Percentiles rank a stretch among this genome's conserved stretches.
phyloP scores from a whole-genome alignment of 2,113 vertebrate genomes.

The Chamaea fasciata region DNA sequence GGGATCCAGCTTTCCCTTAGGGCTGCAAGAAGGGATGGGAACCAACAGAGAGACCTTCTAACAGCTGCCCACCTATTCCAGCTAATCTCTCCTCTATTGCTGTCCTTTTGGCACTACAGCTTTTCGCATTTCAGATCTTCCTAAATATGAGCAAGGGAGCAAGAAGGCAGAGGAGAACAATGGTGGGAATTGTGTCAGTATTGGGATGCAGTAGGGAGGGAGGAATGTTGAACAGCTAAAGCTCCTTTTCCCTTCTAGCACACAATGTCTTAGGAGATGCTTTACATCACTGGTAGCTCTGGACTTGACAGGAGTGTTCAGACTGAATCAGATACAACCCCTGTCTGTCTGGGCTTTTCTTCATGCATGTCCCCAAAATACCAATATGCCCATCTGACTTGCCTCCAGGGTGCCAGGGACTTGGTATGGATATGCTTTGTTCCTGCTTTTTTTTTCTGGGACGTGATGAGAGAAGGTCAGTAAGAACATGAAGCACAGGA shows the following conservation, averaged over 20 bases:
- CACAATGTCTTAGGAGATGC: background rate
- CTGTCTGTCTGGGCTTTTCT: background rate
- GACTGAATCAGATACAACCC: background rate
- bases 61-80: background rate
- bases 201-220: background rate
- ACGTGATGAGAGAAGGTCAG: background rate
- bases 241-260: background rate
- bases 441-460: background rate
- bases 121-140: background rate
- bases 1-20: background rate
- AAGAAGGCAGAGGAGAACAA: background rate
- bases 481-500: background rate
- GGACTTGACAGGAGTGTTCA: rapidly evolving
- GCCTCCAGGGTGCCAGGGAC: background rate
- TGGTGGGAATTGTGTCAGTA: background rate
- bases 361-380: background rate
- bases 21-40: background rate
- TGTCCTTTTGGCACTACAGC: rapidly evolving
- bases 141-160: background rate
- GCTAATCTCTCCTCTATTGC: background rate
- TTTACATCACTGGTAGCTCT: background rate
- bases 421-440: background rate
- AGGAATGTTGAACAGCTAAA: background rate
- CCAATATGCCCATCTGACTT: background rate
- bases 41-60: background rate